phyloP scores from a whole-genome alignment of 2,797 vertebrate genomes.

The Rhyacichthys aspro region DNA sequence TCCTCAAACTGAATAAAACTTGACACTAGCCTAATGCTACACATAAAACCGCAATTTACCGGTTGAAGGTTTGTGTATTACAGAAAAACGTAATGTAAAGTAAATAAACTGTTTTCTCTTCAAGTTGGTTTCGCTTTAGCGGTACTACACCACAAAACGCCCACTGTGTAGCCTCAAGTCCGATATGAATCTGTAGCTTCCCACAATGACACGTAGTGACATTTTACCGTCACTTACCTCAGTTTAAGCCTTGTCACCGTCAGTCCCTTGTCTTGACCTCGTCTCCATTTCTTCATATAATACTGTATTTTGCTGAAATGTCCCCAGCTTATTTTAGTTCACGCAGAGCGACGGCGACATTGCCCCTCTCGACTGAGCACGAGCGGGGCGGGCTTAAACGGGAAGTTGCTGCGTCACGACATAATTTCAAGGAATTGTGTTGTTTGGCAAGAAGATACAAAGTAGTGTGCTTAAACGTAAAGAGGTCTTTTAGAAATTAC shows the following conservation, averaged over 20 bases:
- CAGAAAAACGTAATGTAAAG: neutral
- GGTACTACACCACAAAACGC: constrained; percentile 25
- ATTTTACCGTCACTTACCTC: constrained; percentile 56
- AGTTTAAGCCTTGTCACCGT: neutral
- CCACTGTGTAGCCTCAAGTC: constrained; percentile 23
- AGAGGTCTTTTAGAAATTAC: too few relatives aligned
- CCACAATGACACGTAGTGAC: constrained; percentile 7
- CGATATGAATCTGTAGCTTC: constrained; percentile 43
- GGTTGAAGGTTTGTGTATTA: neutral
- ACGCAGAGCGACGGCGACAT: neutral
- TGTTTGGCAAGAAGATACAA: constrained; percentile 24
- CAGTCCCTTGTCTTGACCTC: neutral
- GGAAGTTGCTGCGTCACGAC: constrained; percentile 61
- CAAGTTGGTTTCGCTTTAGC: constrained; percentile 58
- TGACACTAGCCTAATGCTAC: fast-evolving
- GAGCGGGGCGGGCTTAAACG: constrained; percentile 48
- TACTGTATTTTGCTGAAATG: neutral
- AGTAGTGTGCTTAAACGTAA: too few relatives aligned
- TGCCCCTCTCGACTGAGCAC: neutral
- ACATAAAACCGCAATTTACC: neutral
- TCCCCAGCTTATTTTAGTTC: neutral
- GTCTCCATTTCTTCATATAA: neutral
- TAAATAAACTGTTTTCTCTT: constrained; percentile 2
- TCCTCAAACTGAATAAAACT: neutral
- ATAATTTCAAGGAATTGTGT: constrained; percentile 44